A percentile compares a stretch with the other conserved stretches of the same genome.
phyloP scores from a whole-genome alignment of 2,113 vertebrate genomes.

The Sapajus apella region DNA sequence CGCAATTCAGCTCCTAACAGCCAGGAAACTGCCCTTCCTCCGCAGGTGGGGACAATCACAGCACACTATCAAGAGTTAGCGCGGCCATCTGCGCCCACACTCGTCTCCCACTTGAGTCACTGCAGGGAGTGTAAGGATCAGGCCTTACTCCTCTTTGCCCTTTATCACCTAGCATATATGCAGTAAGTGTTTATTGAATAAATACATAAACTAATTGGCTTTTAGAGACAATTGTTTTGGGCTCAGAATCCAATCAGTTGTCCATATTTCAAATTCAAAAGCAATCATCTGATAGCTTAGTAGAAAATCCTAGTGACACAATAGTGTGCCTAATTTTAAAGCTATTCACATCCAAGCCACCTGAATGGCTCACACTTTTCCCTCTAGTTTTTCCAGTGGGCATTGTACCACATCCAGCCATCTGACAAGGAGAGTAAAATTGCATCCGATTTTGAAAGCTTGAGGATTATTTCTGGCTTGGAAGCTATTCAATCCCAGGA shows the following conservation, averaged over 20 bases:
- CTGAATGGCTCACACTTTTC: neutral
- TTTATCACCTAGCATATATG: neutral
- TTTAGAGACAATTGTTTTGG: neutral
- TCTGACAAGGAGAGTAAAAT: neutral
- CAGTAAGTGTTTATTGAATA: neutral
- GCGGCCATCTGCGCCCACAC: too few species aligned
- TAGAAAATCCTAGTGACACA: neutral
- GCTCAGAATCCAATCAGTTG: neutral
- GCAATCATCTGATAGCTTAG: neutral
- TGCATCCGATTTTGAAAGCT: conserved; percentile 36
- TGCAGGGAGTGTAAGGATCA: accelerated
- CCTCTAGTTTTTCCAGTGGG: neutral
- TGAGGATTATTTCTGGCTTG: conserved; percentile 36
- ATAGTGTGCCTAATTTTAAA: neutral
- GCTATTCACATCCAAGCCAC: neutral
- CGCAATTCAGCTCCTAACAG: neutral
- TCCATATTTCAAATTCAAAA: neutral
- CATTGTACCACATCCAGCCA: neutral
- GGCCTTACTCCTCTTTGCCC: neutral
- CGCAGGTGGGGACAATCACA: too few species aligned
- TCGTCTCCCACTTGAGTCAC: neutral
- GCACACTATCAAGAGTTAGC: too few species aligned
- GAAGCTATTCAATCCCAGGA: neutral
- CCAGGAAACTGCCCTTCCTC: neutral
- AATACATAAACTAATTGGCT: neutral